These are phyloP conservation scores for Amphibalanus amphitrite DNA, from an alignment of 1,140 invertebrate species.

Conservation along the genomic window DNA sequence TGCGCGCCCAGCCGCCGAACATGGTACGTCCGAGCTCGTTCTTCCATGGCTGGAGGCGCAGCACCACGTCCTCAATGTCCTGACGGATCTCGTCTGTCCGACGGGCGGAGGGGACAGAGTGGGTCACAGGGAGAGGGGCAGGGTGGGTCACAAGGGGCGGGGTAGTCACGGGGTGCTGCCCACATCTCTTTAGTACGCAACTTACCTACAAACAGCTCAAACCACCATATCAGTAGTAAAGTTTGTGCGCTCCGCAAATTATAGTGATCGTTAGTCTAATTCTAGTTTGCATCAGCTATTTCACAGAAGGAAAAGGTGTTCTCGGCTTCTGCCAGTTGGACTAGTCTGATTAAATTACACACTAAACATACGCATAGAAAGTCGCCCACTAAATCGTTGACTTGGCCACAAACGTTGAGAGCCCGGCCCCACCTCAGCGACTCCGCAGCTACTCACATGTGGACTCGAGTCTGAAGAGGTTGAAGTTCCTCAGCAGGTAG, in stretches of 20 bases:
- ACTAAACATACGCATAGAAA: too few species aligned
- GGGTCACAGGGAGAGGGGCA: slow-evolving; percentile 17
- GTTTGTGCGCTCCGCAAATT: not conserved
- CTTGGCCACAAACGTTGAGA: too few species aligned
- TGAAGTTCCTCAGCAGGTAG: slow-evolving; percentile 93
- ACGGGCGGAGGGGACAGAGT: slow-evolving; percentile 35
- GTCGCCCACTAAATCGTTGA: too few species aligned
- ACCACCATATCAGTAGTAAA: not conserved
- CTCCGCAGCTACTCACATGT: slow-evolving; percentile 43
- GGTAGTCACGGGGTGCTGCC: not conserved
- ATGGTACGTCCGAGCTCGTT: slow-evolving; percentile 69
- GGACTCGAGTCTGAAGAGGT: slow-evolving; percentile 91
- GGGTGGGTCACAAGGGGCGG: not conserved
- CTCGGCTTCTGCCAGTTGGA: too few species aligned
- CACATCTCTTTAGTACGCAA: not conserved
- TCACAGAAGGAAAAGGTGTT: too few species aligned
- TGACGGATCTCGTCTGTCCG: slow-evolving; percentile 84
- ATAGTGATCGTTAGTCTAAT: not conserved
- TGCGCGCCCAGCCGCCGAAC: slow-evolving; percentile 94
- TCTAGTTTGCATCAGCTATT: too few species aligned
- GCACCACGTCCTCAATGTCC: slow-evolving; percentile 93
- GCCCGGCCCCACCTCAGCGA: too few species aligned
- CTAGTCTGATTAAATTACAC: too few species aligned
- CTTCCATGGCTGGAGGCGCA: slow-evolving; percentile 81
- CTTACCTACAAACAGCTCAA: not conserved